A percentile compares a stretch with the other conserved stretches of the same genome.
Conservation (phyloP, 2,888 invertebrate genomes). For the Latheticus oryzae region DNA sequence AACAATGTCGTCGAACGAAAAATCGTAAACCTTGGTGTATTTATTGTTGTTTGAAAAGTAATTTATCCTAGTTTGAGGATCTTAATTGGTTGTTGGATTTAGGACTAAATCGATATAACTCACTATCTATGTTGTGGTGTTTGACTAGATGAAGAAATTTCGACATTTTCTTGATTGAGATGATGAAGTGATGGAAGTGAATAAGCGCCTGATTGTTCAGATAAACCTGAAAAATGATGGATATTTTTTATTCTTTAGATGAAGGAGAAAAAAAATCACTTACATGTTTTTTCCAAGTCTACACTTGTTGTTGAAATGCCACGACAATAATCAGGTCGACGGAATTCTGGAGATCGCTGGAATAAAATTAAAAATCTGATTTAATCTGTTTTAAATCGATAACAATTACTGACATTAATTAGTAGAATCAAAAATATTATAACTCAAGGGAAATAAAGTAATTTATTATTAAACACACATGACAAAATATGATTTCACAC, state of each 20-base stretch:
- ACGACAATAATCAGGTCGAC: slow-evolving; percentile 46
- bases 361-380: no score
- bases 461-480: no score
- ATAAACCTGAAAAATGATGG: slow-evolving; percentile 48
- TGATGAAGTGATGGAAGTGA: slow-evolving; percentile 59
- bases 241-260: slow-evolving; percentile 2
- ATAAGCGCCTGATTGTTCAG: slow-evolving; percentile 54
- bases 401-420: no score
- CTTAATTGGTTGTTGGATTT: slow-evolving; percentile 30
- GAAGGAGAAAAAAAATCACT: slow-evolving; percentile 9
- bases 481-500: no score
- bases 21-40: slow-evolving; percentile 15
- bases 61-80: slow-evolving; percentile 16
- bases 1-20: slow-evolving; percentile 6
- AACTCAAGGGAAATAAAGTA: no score
- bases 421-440: no score
- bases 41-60: slow-evolving; percentile 32
- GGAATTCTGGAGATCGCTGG: slow-evolving; percentile 54
- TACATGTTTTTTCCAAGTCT: slow-evolving; percentile 32
- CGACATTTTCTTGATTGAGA: slow-evolving; percentile 55
- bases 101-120: slow-evolving; percentile 46
- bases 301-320: slow-evolving; percentile 48
- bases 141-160: no score
- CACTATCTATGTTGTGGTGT: slow-evolving; percentile 56
- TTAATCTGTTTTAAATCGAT: no score